phyloP scores from a whole-genome alignment of 2,113 vertebrate genomes.

The Zosterops hypoxanthus region DNA sequence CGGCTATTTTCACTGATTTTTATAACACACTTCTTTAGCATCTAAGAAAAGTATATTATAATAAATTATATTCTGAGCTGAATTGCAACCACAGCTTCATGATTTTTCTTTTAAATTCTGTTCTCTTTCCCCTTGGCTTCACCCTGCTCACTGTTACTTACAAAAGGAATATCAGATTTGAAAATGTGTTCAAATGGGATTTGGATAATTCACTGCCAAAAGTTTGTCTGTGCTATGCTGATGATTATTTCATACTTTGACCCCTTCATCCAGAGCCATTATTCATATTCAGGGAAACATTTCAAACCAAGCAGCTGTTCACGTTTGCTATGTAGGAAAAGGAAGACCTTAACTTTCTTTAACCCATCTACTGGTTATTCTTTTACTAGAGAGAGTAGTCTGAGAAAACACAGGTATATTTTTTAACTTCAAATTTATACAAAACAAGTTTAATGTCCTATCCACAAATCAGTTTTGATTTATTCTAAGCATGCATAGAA shows the following conservation, averaged over 20 bases:
- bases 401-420: constrained; percentile 1
- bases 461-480: constrained; percentile 33
- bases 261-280: background rate
- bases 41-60: background rate
- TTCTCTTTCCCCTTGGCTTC: background rate
- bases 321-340: background rate
- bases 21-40: background rate
- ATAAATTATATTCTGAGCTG: background rate
- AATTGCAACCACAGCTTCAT: background rate
- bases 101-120: background rate
- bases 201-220: background rate
- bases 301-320: constrained; percentile 38
- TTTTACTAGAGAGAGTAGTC: background rate
- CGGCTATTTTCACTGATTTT: background rate
- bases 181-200: constrained; percentile 11
- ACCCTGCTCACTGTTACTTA: background rate
- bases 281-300: constrained; percentile 7
- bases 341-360: background rate
- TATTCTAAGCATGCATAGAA: background rate
- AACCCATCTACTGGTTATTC: background rate
- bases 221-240: background rate
- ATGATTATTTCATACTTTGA: constrained; percentile 31
- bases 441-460: background rate
- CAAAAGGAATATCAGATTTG: background rate
- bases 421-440: constrained; percentile 5